Evolutionary conservation across 2,888 invertebrate species (phyloP).

Genomic region (Argynnis bischoffii): DNA sequence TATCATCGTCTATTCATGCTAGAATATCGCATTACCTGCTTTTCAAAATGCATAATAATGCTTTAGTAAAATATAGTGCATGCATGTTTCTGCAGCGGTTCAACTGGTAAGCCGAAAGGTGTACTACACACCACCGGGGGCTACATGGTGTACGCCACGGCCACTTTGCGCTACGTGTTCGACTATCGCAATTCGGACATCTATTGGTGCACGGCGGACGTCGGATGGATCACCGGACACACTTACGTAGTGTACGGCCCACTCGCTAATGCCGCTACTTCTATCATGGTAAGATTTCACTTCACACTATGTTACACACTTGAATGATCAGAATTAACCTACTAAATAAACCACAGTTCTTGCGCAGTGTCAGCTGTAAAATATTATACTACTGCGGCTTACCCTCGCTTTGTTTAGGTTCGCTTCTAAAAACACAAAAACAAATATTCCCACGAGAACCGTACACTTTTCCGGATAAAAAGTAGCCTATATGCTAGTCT

Average conservation of each 20-base stretch:
- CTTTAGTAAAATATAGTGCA: background rate
- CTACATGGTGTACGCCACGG: constrained; percentile 95
- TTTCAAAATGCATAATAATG: no score
- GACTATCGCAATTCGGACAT: constrained; percentile 92
- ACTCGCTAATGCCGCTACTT: constrained; percentile 95
- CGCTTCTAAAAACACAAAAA: no score
- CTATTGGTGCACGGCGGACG: constrained; percentile 97
- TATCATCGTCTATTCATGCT: no score
- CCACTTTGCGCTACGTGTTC: constrained; percentile 97
- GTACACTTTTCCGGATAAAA: no score
- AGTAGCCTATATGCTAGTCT: no score
- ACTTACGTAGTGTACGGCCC: constrained; percentile 97
- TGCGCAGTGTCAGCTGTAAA: no score
- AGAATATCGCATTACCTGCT: no score
- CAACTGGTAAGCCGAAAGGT: constrained; percentile 99
- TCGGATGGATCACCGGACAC: constrained; percentile 98
- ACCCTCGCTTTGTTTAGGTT: no score
- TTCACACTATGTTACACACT: background rate
- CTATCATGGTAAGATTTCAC: constrained; percentile 89
- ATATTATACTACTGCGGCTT: no score
- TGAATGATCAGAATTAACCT: no score
- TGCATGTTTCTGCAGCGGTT: constrained; percentile 82
- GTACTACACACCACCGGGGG: constrained; percentile 97
- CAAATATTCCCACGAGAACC: no score
- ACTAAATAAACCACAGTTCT: no score